Base-by-base conservation (phyloP, 2,113 vertebrate genomes). In the Hippocampus guttulatus region DNA sequence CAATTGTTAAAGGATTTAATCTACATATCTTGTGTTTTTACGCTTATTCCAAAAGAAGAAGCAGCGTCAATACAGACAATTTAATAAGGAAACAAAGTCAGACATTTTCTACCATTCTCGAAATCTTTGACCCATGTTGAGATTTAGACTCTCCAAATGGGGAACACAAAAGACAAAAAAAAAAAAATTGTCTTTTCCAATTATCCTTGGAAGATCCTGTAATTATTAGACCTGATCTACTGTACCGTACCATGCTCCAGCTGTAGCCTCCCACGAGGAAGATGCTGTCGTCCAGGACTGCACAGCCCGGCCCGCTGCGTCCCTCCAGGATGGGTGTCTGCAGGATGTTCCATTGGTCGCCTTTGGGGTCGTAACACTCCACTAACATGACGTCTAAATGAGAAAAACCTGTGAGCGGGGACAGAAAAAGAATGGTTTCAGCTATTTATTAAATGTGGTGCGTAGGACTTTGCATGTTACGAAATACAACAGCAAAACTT, bases 361-460 rank as follows among this genome's bases (percentile, higher is more conserved):
- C 95, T 91, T 99, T 98, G 2, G 97, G 97, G 82, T 98, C 96
- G 0, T 99, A 98, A 77, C 97, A 98, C 88, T 99, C 96, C 69
- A 99, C 97, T 78, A 99, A 91, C 96, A 99, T 98, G 41, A 99
- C 97, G 0, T 99, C 97, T 0, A 99, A 93, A 75, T 99, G 97
- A 67, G 96, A 98, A 86, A 98, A 99, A 77, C 97, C 97, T 99
- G 78, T n/a, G 61, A 45, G 20, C 72, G 25, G 64, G 14, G 54
- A 15, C 21, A 16, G 27, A 47, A n/a, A 60, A 70, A 7, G 0
- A 61, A 55, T 11, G 9, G 49, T 74, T 20, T 73, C 73, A 23
- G 9, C 9, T 51, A 38, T 38, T 38, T 38, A 6, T 38, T 38
- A 38, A 38, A 38, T 38, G 5, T 38, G 33, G 33, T 38, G 33